Evolutionary conservation across 1,140 invertebrate species (phyloP).

Genomic region (Plectus sambesii): DNA sequence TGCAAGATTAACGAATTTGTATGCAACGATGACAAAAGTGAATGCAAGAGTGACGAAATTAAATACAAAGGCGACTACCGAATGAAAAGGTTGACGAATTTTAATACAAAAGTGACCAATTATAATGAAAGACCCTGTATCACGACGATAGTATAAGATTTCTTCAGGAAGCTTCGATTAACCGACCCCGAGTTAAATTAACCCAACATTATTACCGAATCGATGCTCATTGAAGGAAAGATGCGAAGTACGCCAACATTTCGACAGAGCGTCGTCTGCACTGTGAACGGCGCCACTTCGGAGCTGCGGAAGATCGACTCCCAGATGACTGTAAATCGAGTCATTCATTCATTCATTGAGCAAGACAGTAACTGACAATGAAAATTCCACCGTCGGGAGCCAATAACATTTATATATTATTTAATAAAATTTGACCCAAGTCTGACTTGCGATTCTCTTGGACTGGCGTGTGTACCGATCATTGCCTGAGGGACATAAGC

Average conservation of each 20-base stretch:
- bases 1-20: too few species aligned
- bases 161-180: too few species aligned
- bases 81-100: too few species aligned
- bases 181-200: too few species aligned
- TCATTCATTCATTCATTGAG: slow-evolving; percentile 1
- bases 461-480: background rate
- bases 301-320: slow-evolving; percentile 62
- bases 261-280: slow-evolving; percentile 63
- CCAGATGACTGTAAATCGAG: slow-evolving; percentile 60
- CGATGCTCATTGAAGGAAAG: slow-evolving; percentile 74
- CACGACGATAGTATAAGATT: too few species aligned
- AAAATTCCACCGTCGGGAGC: background rate
- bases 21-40: too few species aligned
- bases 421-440: background rate
- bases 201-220: slow-evolving; percentile 57
- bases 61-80: too few species aligned
- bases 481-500: slow-evolving; percentile 9
- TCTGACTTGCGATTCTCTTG: background rate
- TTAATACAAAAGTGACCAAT: too few species aligned
- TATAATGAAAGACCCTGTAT: too few species aligned
- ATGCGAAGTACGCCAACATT: slow-evolving; percentile 74
- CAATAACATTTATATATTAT: slow-evolving; percentile 3
- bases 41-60: too few species aligned
- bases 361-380: background rate
- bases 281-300: slow-evolving; percentile 62